Evolutionary conservation across 2,113 vertebrate species (phyloP).

Genomic region (Chionodraco myersi): DNA sequence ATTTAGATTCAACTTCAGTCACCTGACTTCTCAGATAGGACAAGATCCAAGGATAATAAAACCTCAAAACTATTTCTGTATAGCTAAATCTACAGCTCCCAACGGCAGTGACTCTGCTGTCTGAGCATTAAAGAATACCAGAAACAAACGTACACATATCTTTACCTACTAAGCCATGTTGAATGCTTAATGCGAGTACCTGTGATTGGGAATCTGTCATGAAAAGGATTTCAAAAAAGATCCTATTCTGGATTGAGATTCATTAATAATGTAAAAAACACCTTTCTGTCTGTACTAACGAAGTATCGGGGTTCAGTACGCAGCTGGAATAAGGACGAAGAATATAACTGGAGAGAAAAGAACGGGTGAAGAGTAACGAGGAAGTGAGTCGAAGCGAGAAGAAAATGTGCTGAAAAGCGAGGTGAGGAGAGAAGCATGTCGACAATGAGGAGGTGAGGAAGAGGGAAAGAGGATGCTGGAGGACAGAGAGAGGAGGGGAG

Average conservation of each 20-base stretch:
- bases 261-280: background rate
- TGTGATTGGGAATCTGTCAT: background rate
- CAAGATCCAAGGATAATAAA: too few relatives aligned
- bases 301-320: background rate
- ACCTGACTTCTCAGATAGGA: too few relatives aligned
- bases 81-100: too few relatives aligned
- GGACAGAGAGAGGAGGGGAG: background rate
- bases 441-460: slow-evolving; percentile 1
- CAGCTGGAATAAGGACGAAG: background rate
- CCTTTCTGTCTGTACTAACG: background rate
- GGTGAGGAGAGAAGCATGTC: background rate
- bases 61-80: background rate
- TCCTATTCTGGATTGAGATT: background rate
- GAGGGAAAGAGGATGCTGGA: background rate
- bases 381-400: too few relatives aligned
- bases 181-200: background rate
- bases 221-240: background rate
- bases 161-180: background rate
- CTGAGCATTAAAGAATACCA: too few relatives aligned
- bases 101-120: background rate
- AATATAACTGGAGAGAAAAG: background rate
- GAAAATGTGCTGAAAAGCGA: background rate
- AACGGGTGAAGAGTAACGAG: background rate
- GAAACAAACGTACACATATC: too few relatives aligned
- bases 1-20: too few relatives aligned